Evolutionary conservation across 1,140 invertebrate genomes (phyloP), one percentile per base, ranked within the genome.

Genomic region (Leptopilina clavipes): DNA sequence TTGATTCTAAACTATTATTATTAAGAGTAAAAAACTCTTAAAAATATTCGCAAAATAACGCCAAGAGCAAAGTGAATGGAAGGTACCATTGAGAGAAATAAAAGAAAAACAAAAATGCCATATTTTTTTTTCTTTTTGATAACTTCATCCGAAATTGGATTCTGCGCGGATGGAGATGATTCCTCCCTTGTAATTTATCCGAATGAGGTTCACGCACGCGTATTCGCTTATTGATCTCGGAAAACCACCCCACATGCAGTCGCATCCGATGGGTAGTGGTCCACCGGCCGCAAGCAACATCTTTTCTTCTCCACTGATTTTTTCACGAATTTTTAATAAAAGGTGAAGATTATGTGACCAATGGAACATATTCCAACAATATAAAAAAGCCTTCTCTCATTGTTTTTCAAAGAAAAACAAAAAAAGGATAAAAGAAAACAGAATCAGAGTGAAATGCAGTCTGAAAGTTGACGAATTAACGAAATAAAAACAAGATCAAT

Each of bases 191-290:
- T 3, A n/a, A 65, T 22, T 14, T n/a, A 22, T 65, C 0, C 11
- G 73, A 31, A 74, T 74, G 79, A 80, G 75, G 74, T 76, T 76
- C 82, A 85, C 83, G 85, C 86, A 87, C 81, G 87, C 87, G 86
- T 86, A 89, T 83, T 89, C 74, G 78, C 80, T 78, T 88, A 89
- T 89, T 85, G 87, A 89, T 89, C 86, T 80, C 76, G 79, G 76
- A 78, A 79, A 71, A 73, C 76, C 65, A 73, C 70, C 72, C 72
- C 71, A 65, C 73, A 75, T 80, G 81, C 81, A 83, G 80, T 83
- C 82, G 71, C 83, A 84, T 83, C 83, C 78, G 73, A 80, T 77
- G 76, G 79, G 79, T 86, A 89, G 88, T 86, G 88, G 87, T 89
- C 87, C 87, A 85, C 83, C 80, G 86, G 85, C 87, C 83, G 83